phyloP scores from a whole-genome alignment of 2,797 vertebrate species.

The Clarias laeviceps region DNA sequence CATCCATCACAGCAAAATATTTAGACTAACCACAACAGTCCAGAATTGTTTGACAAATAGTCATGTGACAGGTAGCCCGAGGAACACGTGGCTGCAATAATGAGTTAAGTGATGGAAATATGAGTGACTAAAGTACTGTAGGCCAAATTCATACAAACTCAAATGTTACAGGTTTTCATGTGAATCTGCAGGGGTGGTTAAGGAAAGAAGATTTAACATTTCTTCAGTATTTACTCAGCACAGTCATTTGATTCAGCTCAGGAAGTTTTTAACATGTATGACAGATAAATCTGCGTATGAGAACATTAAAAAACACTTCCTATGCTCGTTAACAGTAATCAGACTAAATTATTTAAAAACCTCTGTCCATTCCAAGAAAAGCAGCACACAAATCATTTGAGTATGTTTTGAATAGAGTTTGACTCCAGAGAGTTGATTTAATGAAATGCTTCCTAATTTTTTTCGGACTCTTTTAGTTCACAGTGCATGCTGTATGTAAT shows the following conservation, averaged over 20 bases:
- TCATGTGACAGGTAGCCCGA: neutral
- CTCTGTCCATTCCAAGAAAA: constrained; percentile 66
- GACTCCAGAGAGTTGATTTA: constrained; percentile 59
- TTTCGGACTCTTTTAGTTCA: constrained; percentile 31
- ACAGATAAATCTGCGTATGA: constrained; percentile 59
- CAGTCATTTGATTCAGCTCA: constrained; percentile 46
- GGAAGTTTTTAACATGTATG: constrained; percentile 39
- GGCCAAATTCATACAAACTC: neutral
- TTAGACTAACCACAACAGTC: neutral
- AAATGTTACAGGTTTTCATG: neutral
- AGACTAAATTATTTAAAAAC: constrained; percentile 63
- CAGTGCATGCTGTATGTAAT: constrained; percentile 23
- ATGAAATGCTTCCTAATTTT: constrained; percentile 37
- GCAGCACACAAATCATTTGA: constrained; percentile 62
- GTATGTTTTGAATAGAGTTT: constrained; percentile 59
- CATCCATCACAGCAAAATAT: neutral
- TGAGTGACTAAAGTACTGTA: neutral
- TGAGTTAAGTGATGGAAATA: constrained; percentile 5
- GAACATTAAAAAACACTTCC: constrained; percentile 59
- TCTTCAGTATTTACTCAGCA: constrained; percentile 10
- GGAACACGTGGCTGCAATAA: neutral
- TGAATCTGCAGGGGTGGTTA: constrained; percentile 30
- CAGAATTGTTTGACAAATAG: neutral
- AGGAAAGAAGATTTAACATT: constrained; percentile 23
- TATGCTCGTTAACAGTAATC: constrained; percentile 67